These are phyloP conservation scores for Epinephelus malabaricus DNA, from an alignment of 2,797 vertebrate genomes.

Conservation along the genomic window DNA sequence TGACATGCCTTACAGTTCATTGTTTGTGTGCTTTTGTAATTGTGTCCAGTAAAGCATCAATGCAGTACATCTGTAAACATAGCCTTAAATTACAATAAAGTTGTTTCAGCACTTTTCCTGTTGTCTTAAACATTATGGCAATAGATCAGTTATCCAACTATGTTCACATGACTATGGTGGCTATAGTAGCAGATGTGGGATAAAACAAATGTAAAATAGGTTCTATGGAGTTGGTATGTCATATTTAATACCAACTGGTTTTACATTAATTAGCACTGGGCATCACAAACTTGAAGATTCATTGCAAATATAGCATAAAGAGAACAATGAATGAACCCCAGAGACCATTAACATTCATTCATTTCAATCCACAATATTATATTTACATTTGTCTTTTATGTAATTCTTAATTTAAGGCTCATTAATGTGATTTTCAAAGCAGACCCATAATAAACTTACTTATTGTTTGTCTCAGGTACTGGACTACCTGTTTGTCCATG, in stretches of 20 bases:
- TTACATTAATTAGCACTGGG: conserved; percentile 1
- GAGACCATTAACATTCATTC: fast-evolving
- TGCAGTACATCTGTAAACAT: conserved; percentile 16
- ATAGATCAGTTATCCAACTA: background rate
- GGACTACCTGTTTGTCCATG: conserved; percentile 95
- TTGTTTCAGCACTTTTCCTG: conserved; percentile 16
- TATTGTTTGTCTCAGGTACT: conserved; percentile 88
- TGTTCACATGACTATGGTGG: background rate
- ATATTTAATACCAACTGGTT: background rate
- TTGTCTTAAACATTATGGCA: conserved; percentile 29
- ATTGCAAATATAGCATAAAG: background rate
- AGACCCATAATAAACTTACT: conserved; percentile 19
- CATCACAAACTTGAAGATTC: background rate
- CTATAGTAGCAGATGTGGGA: background rate
- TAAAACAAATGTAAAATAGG: background rate
- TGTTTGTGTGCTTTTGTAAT: conserved; percentile 21
- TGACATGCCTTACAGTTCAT: background rate
- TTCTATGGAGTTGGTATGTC: background rate
- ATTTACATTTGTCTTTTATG: background rate
- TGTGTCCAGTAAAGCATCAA: conserved; percentile 20
- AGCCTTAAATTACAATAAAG: conserved; percentile 46
- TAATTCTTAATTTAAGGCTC: background rate
- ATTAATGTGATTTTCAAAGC: background rate
- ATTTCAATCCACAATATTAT: background rate
- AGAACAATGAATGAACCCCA: background rate